phyloP scores from a whole-genome alignment of 2,113 vertebrate genomes.

The Phrynocephalus versicolor region DNA sequence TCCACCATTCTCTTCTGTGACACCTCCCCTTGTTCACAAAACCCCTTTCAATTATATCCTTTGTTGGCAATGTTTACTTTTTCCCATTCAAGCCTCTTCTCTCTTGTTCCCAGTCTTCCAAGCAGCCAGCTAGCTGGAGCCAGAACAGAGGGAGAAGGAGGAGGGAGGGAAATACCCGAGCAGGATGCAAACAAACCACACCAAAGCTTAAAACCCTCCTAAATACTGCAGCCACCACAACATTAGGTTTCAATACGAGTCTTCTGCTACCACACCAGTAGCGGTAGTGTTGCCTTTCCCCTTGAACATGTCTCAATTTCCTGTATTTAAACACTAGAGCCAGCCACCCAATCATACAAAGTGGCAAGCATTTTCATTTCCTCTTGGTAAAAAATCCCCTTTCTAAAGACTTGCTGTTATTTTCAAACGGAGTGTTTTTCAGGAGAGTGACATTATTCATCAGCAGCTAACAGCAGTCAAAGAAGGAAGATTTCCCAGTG shows the following conservation, averaged over 20 bases:
- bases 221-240: not conserved
- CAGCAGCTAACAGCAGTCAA: constrained; percentile 10
- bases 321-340: not conserved
- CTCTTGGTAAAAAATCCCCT: constrained; percentile 12
- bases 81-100: constrained; percentile 61
- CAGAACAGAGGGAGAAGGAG: constrained; percentile 32
- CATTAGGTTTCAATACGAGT: not conserved
- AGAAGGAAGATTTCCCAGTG: constrained; percentile 22
- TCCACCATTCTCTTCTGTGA: constrained; percentile 58
- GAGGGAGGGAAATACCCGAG: constrained; percentile 27
- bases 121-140: constrained; percentile 40
- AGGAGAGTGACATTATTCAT: constrained; percentile 16
- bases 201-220: not conserved
- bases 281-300: constrained; percentile 21
- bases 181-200: constrained; percentile 20
- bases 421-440: constrained; percentile 27
- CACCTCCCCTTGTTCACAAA: constrained; percentile 71
- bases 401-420: not conserved
- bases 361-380: constrained; percentile 47
- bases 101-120: constrained; percentile 45
- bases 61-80: constrained; percentile 73
- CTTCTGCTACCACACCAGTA: not conserved
- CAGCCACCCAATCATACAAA: not conserved
- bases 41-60: constrained; percentile 73
- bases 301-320: not conserved